These are phyloP conservation scores for Jordanella pulchra DNA, from an alignment of 2,797 vertebrate species.

Conservation along the genomic window DNA sequence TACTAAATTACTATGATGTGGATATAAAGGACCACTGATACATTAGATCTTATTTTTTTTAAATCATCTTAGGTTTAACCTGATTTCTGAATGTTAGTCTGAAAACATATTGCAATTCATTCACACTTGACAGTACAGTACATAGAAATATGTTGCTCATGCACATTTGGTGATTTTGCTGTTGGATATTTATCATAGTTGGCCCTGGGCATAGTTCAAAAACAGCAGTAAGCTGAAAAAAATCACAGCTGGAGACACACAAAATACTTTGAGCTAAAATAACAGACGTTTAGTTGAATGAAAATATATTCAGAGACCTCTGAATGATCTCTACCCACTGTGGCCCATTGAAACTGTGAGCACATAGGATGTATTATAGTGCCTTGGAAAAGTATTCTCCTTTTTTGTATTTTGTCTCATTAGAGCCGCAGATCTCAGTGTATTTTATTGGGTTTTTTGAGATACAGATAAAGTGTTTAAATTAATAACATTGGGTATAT, in stretches of 20 bases:
- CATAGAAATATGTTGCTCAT: slow-evolving; percentile 52
- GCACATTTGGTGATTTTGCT: slow-evolving; percentile 30
- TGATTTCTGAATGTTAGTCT: slow-evolving; percentile 9
- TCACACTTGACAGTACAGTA: slow-evolving; percentile 56
- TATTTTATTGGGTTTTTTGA: neutral
- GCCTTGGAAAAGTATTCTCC: neutral
- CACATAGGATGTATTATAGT: neutral
- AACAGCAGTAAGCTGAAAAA: slow-evolving; percentile 5
- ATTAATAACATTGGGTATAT: no score
- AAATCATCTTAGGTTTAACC: neutral
- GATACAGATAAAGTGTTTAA: neutral
- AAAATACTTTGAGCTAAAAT: slow-evolving; percentile 26
- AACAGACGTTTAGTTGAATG: slow-evolving; percentile 21
- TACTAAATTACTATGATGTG: no score
- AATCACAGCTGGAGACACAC: slow-evolving; percentile 1
- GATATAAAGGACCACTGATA: neutral
- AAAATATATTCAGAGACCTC: slow-evolving; percentile 13
- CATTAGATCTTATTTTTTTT: neutral
- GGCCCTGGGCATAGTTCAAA: slow-evolving; percentile 2
- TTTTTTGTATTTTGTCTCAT: neutral
- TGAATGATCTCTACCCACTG: slow-evolving; percentile 15
- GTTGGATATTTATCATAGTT: slow-evolving; percentile 25
- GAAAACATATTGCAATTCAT: neutral
- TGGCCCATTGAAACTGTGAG: slow-evolving; percentile 1
- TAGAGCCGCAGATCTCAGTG: neutral